Base-by-base conservation (phyloP, 2,888 invertebrate species). In the Ceriagrion tenellum region DNA sequence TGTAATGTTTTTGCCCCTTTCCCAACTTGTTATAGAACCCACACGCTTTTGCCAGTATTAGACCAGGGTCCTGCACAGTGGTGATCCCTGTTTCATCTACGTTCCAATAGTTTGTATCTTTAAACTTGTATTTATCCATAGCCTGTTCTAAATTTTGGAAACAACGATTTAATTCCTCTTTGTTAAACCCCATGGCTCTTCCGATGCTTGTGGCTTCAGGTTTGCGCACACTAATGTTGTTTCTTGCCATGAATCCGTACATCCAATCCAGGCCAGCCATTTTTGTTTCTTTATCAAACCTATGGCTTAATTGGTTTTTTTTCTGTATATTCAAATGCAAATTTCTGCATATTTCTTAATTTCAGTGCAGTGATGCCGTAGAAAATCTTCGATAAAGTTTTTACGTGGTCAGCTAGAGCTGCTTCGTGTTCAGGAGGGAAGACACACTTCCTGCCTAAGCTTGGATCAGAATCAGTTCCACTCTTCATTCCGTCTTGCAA, bases 401-500 rank as follows among this genome's bases (percentile, higher is more conserved):
- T 23, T n/a, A 23, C 90, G 4, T 90, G 23, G 23, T 55, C 16
- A 55, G 30, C 55, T 55, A 55, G 8, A 55, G 30, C 55, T 55
- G 16, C 40, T 47, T n/a, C 90, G 55, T n/a, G 55, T 26, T 0
- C 26, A 8, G 4, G 6, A 26, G 23, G 23, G 8, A 90, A 26
- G 23, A 16, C 23, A 55, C 90, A 55, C 10, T 55, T n/a, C 26
- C 30, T 23, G 8, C 55, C 23, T 55, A 23, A 90, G 26, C n/a
- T 3, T 30, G 30, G 63, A 20, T 30, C 69, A n/a, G 8, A 13
- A 40, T 69, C 6, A 56, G n/a, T 35, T 26, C 95, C 55, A 55
- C 95, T 95, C 93, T 96, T 95, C 47, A 95, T 95, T 95, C 95
- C 26, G 35, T 95, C 93, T 95, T 95, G 96, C 59, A 95, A 40